Evolutionary conservation across 2,113 vertebrate species (phyloP).

Genomic region (Gorsachius goisagi): DNA sequence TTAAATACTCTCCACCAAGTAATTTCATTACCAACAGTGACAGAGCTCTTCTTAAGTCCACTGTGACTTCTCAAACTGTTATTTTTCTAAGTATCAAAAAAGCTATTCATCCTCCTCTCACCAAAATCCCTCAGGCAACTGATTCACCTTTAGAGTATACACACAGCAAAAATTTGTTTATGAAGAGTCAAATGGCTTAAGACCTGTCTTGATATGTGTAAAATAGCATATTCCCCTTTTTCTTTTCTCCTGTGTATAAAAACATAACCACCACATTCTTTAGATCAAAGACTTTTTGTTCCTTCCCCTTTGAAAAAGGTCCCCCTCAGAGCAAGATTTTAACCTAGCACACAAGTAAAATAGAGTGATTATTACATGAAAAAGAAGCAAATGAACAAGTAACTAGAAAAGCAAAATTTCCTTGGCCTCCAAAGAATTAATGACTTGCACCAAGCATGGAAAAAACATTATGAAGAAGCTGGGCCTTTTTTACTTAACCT

Average conservation of each 20-base stretch:
- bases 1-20: neutral
- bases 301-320: neutral
- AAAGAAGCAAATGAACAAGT: neutral
- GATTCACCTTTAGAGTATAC: neutral
- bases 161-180: neutral
- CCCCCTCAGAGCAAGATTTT: neutral
- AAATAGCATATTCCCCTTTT: neutral
- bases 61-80: neutral
- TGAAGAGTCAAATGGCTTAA: neutral
- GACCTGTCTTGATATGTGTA: neutral
- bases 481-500: neutral
- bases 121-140: neutral
- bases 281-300: neutral
- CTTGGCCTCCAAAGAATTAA: neutral
- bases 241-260: neutral
- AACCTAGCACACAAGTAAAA: neutral
- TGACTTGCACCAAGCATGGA: neutral
- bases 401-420: neutral
- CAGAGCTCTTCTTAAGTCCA: neutral
- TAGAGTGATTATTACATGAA: fast-evolving
- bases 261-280: neutral
- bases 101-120: neutral
- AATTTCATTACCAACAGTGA: neutral
- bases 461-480: neutral
- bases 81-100: neutral